Percentiles rank a stretch among this genome's conserved stretches.
These are phyloP conservation scores for Ptilonorhynchus violaceus DNA, from an alignment of 2,113 vertebrate species.

Conservation along the genomic window DNA sequence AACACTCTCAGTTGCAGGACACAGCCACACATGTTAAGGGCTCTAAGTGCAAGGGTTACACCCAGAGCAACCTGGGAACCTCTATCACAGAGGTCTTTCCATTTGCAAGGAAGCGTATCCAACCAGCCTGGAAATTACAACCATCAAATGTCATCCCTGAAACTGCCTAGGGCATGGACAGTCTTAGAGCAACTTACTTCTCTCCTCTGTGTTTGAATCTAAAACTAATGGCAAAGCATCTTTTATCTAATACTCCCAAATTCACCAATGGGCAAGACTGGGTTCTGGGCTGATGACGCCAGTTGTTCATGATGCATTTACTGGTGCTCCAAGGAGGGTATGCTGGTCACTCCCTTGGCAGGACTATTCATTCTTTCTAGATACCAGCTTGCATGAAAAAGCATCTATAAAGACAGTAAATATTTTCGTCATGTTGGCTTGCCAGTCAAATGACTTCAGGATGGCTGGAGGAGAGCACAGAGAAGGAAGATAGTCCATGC, in stretches of 20 bases:
- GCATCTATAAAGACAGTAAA: neutral
- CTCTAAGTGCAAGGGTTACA: neutral
- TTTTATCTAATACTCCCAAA: neutral
- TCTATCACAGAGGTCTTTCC: neutral
- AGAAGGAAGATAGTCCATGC: neutral
- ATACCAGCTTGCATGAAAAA: neutral
- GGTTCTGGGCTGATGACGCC: neutral
- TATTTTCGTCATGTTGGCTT: neutral
- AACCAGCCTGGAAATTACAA: neutral
- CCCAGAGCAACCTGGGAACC: neutral
- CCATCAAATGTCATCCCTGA: neutral
- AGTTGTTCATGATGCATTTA: neutral
- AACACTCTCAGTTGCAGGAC: neutral
- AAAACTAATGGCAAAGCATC: neutral
- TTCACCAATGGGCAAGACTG: neutral
- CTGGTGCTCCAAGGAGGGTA: neutral
- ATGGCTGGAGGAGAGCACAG: neutral
- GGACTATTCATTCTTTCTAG: neutral
- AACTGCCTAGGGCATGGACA: neutral
- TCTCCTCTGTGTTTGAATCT: neutral
- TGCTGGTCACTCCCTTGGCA: neutral
- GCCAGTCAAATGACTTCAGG: neutral
- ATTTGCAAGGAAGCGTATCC: neutral
- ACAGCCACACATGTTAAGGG: neutral
- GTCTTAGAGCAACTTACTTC: neutral